Evolutionary conservation across 2,113 vertebrate species (phyloP).

Genomic region (Apteryx owenii): DNA sequence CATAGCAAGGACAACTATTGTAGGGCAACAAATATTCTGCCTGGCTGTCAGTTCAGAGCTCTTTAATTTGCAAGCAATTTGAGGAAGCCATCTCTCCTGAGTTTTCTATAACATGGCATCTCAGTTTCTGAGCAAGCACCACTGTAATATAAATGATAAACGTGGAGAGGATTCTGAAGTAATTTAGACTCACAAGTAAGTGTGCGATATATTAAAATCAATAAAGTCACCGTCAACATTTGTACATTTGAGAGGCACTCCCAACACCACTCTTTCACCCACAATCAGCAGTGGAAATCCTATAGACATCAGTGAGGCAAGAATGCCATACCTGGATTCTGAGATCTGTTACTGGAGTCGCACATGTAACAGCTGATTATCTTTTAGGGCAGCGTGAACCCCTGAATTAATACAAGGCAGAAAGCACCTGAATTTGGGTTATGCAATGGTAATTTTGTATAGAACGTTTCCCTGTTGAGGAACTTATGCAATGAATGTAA

Average conservation of each 20-base stretch:
- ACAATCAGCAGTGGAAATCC: neutral
- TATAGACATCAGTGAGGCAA: neutral
- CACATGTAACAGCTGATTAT: neutral
- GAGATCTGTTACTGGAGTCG: neutral
- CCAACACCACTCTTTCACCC: no score
- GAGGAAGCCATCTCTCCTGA: neutral
- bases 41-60: neutral
- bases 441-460: neutral
- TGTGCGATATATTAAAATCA: neutral
- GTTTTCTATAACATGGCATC: neutral
- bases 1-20: rapidly evolving
- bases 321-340: neutral
- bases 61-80: neutral
- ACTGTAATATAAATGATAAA: neutral
- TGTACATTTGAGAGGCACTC: neutral
- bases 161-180: neutral
- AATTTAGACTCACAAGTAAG: neutral
- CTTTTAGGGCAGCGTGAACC: neutral
- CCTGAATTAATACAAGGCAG: neutral
- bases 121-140: neutral
- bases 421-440: neutral
- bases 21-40: neutral
- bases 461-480: neutral
- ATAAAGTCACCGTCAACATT: neutral
- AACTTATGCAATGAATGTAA: rapidly evolving